Base-by-base conservation (phyloP, 2,797 vertebrate species). In the Synaphobranchus kaupii region DNA sequence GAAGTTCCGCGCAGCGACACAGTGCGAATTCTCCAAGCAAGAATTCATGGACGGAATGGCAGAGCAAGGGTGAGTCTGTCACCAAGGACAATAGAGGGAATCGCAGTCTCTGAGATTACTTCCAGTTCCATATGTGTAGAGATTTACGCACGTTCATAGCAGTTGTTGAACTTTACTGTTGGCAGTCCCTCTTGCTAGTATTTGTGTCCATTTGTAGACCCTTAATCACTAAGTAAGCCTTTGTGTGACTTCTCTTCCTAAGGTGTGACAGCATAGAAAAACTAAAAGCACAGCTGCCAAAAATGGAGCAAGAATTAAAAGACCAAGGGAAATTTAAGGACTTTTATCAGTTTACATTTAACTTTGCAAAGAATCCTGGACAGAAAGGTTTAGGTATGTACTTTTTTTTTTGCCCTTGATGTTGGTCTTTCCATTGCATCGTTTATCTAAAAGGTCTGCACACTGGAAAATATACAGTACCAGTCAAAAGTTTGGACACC, bases 331-430 rank as follows among this genome's bases (percentile, higher is more conserved):
- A 98, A 91, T 99, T 99, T 92, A 99, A 98, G 94, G 98, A 99
- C 90, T 98, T 99, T 93, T 99, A 99, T 94, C 98, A 99, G 91
- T 98, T 99, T 95, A 99, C 98, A 88, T 99, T 99, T 94, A 97
- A 98, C 92, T 99, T 99, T 94, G 98, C 98, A 92, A 98, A 98
- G 96, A 99, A 98, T 91, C 98, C 97, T 78, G 98, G 97, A 91
- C 98, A 99, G 91, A 99, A 99, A 93, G 98, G 98, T 92, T 94
- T 99, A 94, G 98, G 98, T 99, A 95, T 5, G 63, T 54, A 83
- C 39, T 39, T 39, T 2, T 1, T 50, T 80, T 85, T 91, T 88
- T 91, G 31, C 93, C 28, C 92, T 82, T 94, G 85, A 25, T 17
- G 6, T 84, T 84, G n/a, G 71, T 76, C 34, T 39, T 76, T 39